Evolutionary conservation across 2,113 vertebrate species (phyloP).

Genomic region (Antigone vipio): DNA sequence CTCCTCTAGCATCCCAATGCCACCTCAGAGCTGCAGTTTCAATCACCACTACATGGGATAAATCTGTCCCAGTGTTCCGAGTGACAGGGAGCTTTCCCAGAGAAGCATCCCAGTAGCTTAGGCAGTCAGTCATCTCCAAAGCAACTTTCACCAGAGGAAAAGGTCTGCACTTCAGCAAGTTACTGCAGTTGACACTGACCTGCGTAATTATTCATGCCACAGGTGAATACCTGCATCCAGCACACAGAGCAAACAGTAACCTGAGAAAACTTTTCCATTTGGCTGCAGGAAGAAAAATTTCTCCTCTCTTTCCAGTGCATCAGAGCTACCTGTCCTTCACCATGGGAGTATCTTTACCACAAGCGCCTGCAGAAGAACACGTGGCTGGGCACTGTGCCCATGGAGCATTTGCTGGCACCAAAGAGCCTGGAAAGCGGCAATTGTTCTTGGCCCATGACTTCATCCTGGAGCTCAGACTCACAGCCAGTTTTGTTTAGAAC

Average conservation of each 20-base stretch:
- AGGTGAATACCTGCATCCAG: not conserved
- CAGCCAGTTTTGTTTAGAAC: conserved; percentile 1
- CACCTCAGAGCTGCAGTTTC: not conserved
- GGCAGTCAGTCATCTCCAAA: not conserved
- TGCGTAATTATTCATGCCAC: not conserved
- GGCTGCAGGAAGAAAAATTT: not conserved
- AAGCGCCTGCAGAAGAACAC: not conserved
- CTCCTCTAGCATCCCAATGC: not conserved
- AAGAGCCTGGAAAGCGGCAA: not conserved
- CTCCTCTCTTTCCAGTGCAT: not conserved
- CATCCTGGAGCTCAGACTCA: not conserved
- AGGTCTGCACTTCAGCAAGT: not conserved
- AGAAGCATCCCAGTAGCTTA: not conserved
- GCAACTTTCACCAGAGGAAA: not conserved
- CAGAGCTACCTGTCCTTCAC: not conserved
- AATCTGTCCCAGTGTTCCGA: not conserved
- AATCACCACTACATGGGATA: not conserved
- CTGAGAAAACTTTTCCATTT: not conserved
- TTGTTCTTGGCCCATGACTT: conserved; percentile 21
- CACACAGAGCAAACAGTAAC: not conserved
- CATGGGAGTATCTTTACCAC: not conserved
- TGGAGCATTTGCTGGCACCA: not conserved
- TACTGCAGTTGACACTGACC: not conserved
- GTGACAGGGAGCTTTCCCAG: not conserved
- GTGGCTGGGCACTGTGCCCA: not conserved